Evolutionary conservation across 2,113 vertebrate genomes (phyloP).

Genomic region (Phyllopteryx taeniolatus): DNA sequence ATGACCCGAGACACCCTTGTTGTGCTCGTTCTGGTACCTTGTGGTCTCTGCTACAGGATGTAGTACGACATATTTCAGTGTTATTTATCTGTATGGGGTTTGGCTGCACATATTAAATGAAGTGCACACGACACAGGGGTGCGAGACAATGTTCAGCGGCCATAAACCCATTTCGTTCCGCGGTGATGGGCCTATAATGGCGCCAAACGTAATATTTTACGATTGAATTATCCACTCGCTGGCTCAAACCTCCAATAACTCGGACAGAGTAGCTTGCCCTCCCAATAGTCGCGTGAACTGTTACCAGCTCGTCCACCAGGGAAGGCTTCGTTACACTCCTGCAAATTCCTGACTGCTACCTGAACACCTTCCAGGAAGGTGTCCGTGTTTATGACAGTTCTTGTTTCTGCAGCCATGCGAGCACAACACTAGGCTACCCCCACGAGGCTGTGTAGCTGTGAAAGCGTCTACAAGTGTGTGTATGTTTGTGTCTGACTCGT

Average conservation of each 20-base stretch:
- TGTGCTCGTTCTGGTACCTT: not conserved
- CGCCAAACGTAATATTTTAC: not conserved
- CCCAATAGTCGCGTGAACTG: not conserved
- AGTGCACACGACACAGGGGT: not conserved
- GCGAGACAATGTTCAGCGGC: not conserved
- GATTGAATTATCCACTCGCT: not conserved
- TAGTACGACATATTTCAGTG: not conserved
- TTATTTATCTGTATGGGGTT: not conserved
- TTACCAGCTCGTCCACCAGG: not conserved
- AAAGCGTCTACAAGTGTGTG: conserved; percentile 3
- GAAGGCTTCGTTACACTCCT: conserved; percentile 5
- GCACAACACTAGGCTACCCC: conserved; percentile 19
- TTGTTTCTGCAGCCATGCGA: conserved; percentile 46
- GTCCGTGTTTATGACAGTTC: conserved; percentile 8
- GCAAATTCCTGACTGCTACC: conserved; percentile 11
- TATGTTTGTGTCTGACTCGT: conserved; percentile 11
- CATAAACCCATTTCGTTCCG: conserved; percentile 1
- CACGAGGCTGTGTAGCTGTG: not conserved
- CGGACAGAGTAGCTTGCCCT: not conserved
- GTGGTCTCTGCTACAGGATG: not conserved
- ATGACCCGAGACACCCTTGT: not conserved
- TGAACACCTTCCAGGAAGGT: conserved; percentile 29
- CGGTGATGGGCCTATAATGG: not conserved
- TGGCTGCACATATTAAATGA: not conserved
- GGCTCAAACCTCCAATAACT: conserved; percentile 3